Evolutionary conservation across 2,113 vertebrate genomes (phyloP), one percentile per base, ranked within the genome.

Genomic region (Sakesphorus luctuosus): DNA sequence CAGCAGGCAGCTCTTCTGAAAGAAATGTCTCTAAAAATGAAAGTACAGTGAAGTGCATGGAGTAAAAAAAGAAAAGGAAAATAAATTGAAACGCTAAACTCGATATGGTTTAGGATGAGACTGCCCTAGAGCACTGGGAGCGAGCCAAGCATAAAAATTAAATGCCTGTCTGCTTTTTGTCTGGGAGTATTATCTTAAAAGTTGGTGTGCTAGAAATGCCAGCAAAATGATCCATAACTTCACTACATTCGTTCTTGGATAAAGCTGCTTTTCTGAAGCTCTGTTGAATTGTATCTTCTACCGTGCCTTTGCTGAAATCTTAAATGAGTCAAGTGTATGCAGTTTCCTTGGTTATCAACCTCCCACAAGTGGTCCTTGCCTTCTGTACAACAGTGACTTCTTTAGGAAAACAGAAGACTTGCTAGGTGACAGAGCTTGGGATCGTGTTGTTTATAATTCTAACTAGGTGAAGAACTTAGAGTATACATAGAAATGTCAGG

Each of bases 151-250:
- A 44, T 33, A 62, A 68, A 80, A 87, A 83, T 89, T 38, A 83
- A 91, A 83, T 91, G 36, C 21, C 29, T 67, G 6, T 62, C 49
- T 89, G 66, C 25, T 68, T 93, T 94, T 90, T 87, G 58, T 84
- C 43, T 65, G 81, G 14, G 14, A 68, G 52, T 67, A 71, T 15
- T 46, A 29, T 38, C 47, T 67, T 87, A 56, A 74, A 84, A 80
- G 33, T 21, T 78, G 25, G 0, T 55, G 12, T 28, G 52, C 26
- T 76, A 13, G 56, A 92, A 94, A 53, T 50, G 20, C 20, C 36
- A 49, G 44, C 12, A 56, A 58, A 82, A 58, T 36, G n/a, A 23
- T 84, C 36, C 12, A 13, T 29, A 40, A 23, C 19, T 15, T 80
- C 24, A 2, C 12, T 24, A 0, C 11, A 1, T 43, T 35, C 6